Conservation (phyloP, 2,797 vertebrate species). For the Cryptoprocta ferox region DNA sequence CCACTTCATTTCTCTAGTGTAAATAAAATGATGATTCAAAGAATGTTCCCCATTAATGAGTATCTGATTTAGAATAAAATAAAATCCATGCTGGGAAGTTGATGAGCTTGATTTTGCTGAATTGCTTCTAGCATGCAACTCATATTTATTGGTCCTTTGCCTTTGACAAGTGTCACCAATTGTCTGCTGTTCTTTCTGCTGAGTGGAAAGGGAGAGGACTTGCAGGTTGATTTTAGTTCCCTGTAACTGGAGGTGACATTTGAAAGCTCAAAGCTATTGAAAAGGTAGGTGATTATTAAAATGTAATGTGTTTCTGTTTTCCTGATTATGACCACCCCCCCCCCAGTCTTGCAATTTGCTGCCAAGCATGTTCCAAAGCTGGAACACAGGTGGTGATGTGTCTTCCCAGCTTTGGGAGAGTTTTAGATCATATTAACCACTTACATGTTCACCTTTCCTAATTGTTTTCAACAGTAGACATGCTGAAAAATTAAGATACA, state of each 20-base stretch:
- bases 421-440: conserved; percentile 66
- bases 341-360: conserved; percentile 66
- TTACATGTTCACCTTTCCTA: conserved; percentile 29
- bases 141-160: conserved; percentile 82
- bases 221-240: conserved; percentile 75
- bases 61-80: conserved; percentile 86
- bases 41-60: conserved; percentile 77
- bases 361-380: conserved; percentile 12
- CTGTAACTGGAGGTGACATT: conserved; percentile 75
- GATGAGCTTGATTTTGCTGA: conserved; percentile 85
- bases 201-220: conserved; percentile 71
- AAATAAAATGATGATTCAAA: conserved; percentile 83
- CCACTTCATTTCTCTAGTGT: conserved; percentile 79
- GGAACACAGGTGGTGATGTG: conserved; percentile 46
- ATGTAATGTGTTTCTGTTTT: conserved; percentile 70
- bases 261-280: conserved; percentile 73
- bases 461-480: conserved; percentile 75
- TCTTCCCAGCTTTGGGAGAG: neutral
- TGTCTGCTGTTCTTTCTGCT: conserved; percentile 75
- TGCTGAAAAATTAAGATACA: conserved; percentile 32
- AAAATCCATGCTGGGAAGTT: conserved; percentile 86
- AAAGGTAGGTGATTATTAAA: conserved; percentile 81
- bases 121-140: conserved; percentile 82
- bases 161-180: conserved; percentile 72
- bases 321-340: conserved; percentile 50